phyloP scores from a whole-genome alignment of 2,797 vertebrate genomes.

The Hafferia zeledoni region DNA sequence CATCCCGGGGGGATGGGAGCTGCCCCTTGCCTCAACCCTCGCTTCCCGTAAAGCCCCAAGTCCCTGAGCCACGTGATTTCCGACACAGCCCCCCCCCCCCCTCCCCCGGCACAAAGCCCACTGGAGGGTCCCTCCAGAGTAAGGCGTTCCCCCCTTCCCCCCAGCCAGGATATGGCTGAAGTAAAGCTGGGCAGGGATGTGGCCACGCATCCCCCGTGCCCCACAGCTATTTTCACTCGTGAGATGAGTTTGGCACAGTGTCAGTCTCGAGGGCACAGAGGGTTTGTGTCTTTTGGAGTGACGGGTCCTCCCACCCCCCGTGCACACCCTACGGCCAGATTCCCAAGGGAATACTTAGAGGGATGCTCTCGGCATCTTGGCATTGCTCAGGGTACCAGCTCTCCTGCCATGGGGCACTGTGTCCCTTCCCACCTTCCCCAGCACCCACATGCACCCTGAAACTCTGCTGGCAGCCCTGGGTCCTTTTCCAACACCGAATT shows the following conservation, averaged over 20 bases:
- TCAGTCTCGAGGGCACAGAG: not conserved
- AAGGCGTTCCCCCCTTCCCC: not conserved
- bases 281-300: not conserved
- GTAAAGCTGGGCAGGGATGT: not conserved
- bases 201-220: rapidly evolving
- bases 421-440: not conserved
- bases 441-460: not conserved
- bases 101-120: not conserved
- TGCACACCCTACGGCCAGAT: rapidly evolving
- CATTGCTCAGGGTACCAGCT: not conserved
- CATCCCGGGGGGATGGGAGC: not conserved
- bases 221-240: rapidly evolving
- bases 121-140: not conserved
- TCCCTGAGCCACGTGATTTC: not conserved
- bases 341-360: not conserved
- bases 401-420: rapidly evolving
- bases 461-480: not conserved
- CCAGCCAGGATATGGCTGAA: not conserved
- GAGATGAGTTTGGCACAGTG: not conserved
- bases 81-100: not conserved
- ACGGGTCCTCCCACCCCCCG: rapidly evolving
- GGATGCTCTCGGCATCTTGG: not conserved
- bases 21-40: not conserved
- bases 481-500: not conserved
- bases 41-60: conserved; percentile 32